Conservation (phyloP, 2,113 vertebrate species). For the Melanerpes aurifrons region DNA sequence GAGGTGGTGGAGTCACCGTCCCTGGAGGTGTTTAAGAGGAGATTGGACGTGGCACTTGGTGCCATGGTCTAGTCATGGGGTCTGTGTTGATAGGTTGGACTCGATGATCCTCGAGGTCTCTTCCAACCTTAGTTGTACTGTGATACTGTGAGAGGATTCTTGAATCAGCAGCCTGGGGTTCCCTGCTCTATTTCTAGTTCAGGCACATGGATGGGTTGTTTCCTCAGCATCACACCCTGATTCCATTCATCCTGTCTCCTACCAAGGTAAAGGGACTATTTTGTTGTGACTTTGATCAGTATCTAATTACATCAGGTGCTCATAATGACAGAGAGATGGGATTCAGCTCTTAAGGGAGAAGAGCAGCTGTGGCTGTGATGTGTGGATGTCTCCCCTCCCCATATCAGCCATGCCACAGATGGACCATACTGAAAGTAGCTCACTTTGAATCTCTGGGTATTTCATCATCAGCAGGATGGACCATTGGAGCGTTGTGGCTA, state of each 20-base stretch:
- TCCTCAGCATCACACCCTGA: background rate
- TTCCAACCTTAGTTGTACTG: too few species aligned
- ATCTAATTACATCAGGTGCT: background rate
- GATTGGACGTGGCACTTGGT: too few species aligned
- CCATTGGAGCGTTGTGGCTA: slow-evolving; percentile 89
- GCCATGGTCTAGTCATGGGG: too few species aligned
- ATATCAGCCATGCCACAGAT: background rate
- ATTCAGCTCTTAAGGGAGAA: background rate
- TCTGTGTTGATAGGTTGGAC: too few species aligned
- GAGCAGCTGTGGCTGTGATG: background rate
- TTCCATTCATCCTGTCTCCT: background rate
- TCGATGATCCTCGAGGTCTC: too few species aligned
- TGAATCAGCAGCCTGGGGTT: background rate
- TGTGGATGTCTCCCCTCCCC: background rate
- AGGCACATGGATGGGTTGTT: background rate
- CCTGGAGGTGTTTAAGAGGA: too few species aligned
- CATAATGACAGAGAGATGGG: background rate
- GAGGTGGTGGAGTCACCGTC: too few species aligned
- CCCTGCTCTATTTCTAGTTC: background rate
- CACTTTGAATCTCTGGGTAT: slow-evolving; percentile 86
- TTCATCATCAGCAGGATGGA: slow-evolving; percentile 86
- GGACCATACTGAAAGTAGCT: background rate
- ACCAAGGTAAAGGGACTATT: background rate
- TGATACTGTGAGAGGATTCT: background rate
- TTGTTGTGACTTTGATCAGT: background rate